Evolutionary conservation across 1,140 invertebrate species (phyloP).

Genomic region (Brachionus calyciflorus): DNA sequence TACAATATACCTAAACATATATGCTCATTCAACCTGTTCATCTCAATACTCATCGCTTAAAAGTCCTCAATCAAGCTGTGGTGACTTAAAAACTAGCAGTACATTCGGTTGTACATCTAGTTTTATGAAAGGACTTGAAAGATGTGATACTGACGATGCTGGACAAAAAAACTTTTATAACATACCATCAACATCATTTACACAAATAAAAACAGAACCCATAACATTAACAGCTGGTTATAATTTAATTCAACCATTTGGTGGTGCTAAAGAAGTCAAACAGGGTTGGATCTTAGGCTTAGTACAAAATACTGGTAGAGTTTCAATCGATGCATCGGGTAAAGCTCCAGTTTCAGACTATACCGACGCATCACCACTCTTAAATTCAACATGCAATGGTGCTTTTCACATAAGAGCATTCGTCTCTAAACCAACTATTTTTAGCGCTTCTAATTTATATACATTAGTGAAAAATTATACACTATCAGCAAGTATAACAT

Average conservation of each 20-base stretch:
- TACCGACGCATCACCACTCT: neutral
- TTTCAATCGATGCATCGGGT: neutral
- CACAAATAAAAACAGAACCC: neutral
- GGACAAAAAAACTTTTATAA: neutral
- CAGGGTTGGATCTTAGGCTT: conserved; percentile 12
- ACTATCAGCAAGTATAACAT: neutral
- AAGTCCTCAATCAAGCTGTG: neutral
- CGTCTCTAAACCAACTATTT: neutral
- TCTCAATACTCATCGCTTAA: neutral
- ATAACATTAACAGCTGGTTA: neutral
- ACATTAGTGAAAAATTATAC: neutral
- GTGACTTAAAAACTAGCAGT: neutral
- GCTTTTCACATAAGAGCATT: conserved; percentile 7
- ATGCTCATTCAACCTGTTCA: neutral
- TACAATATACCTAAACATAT: neutral
- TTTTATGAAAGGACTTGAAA: neutral
- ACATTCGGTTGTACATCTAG: neutral
- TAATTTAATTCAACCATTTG: conserved; percentile 13
- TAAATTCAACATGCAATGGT: neutral
- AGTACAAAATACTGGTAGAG: neutral
- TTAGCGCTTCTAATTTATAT: neutral
- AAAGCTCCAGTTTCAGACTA: neutral
- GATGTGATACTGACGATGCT: neutral
- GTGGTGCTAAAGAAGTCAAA: neutral
- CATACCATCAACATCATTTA: neutral